Conservation (phyloP, 2,113 vertebrate species). For the Reinhardtius hippoglossoides region DNA sequence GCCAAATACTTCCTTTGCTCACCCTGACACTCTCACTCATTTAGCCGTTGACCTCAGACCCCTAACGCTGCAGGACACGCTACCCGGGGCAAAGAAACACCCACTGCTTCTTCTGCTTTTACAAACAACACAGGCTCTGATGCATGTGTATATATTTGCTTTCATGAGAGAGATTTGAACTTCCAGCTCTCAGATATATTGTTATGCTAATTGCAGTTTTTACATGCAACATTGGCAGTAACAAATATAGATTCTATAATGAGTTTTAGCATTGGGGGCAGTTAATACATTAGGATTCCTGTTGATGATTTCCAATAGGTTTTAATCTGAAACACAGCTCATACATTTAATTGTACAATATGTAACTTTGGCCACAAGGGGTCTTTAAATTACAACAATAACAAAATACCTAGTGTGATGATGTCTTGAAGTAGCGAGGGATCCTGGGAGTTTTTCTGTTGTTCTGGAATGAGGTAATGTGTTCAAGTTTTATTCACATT, state of each 20-base stretch:
- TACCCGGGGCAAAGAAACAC: neutral
- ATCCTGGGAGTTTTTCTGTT: too few relatives aligned
- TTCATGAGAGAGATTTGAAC: neutral
- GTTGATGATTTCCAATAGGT: neutral
- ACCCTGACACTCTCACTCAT: constrained; percentile 21
- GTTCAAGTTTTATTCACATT: too few relatives aligned
- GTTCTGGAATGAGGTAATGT: too few relatives aligned
- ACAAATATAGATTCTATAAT: neutral
- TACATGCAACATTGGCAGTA: too few relatives aligned
- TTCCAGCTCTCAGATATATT: neutral
- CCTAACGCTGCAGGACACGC: constrained; percentile 20
- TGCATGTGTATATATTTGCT: neutral
- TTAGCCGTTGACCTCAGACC: constrained; percentile 36
- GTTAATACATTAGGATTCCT: too few relatives aligned
- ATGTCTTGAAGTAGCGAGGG: too few relatives aligned
- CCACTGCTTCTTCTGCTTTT: neutral
- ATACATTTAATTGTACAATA: too few relatives aligned
- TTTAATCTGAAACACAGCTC: neutral
- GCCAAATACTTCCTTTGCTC: constrained; percentile 1
- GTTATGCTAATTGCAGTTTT: neutral
- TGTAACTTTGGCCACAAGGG: too few relatives aligned
- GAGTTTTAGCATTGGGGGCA: neutral
- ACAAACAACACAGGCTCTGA: neutral
- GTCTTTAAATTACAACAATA: too few relatives aligned
- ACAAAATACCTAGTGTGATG: too few relatives aligned